A percentile compares a stretch with the other conserved stretches of the same genome.
phyloP scores from a whole-genome alignment of 2,113 vertebrate species.

The Rafetus swinhoei region DNA sequence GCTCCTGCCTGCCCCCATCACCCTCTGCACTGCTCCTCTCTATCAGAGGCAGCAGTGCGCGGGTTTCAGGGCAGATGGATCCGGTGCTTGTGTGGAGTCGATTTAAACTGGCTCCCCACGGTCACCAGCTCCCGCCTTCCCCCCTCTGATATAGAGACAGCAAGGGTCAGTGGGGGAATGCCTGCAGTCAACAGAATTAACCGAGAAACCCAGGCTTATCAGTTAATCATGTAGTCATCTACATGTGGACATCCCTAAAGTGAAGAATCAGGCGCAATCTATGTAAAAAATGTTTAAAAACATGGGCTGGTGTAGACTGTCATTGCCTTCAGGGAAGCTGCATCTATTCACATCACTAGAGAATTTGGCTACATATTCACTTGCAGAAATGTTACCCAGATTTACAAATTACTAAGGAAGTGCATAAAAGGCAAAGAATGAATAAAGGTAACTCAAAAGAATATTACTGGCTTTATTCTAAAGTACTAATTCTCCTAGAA shows the following conservation, averaged over 20 bases:
- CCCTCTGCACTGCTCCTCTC: too few species aligned
- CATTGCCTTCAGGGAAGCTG: accelerated
- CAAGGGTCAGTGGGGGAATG: too few species aligned
- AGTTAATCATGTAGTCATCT: too few species aligned
- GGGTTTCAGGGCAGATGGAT: too few species aligned
- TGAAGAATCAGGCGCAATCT: neutral
- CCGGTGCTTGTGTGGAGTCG: too few species aligned
- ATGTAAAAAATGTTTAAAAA: neutral
- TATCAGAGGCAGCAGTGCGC: too few species aligned
- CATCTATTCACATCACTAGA: neutral
- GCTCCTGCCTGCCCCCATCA: too few species aligned
- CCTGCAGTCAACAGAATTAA: too few species aligned
- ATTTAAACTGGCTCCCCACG: too few species aligned
- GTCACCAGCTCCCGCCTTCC: too few species aligned
- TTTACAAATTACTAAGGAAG: neutral
- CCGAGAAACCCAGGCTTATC: too few species aligned
- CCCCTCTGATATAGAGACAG: too few species aligned
- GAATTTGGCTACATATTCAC: neutral
- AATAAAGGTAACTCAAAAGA: neutral
- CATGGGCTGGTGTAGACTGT: neutral
- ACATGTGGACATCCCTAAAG: neutral
- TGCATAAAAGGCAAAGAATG: neutral
- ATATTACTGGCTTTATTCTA: neutral
- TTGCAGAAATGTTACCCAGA: neutral
- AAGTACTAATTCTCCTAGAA: neutral